phyloP scores from a whole-genome alignment of 2,113 vertebrate genomes.

The Galbula dea region DNA sequence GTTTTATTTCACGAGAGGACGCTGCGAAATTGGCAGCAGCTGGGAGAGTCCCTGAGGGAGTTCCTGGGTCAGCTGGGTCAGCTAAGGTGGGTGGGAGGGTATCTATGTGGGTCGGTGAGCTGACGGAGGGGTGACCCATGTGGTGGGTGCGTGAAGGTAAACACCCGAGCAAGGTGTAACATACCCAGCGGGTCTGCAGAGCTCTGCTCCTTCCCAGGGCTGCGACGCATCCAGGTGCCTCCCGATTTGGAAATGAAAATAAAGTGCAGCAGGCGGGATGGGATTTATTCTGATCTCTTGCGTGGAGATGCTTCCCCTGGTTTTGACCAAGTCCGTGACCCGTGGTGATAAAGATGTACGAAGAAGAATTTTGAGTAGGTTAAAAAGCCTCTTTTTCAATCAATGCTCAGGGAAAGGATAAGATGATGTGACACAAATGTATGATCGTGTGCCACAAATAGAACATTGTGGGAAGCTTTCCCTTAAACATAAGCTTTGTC shows the following conservation, averaged over 20 bases:
- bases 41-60: not conserved
- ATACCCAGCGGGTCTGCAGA: not conserved
- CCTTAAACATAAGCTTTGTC: slow-evolving; percentile 63
- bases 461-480: slow-evolving; percentile 66
- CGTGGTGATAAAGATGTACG: not conserved
- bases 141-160: not conserved
- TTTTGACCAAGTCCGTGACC: not conserved
- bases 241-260: not conserved
- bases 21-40: not conserved
- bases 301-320: not conserved
- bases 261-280: not conserved
- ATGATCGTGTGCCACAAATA: slow-evolving; percentile 59
- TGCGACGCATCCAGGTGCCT: not conserved
- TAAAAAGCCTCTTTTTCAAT: slow-evolving; percentile 30
- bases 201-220: not conserved
- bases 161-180: not conserved
- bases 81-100: not conserved
- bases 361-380: not conserved
- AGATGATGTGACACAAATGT: slow-evolving; percentile 59
- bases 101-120: not conserved
- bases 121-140: not conserved
- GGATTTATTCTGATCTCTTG: not conserved
- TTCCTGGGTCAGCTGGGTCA: not conserved
- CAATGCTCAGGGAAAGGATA: slow-evolving; percentile 1
- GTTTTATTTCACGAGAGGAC: not conserved